A percentile compares a stretch with the other conserved stretches of the same genome.
These are phyloP conservation scores for Phlogophora meticulosa DNA, from an alignment of 2,888 invertebrate species.

Conservation along the genomic window DNA sequence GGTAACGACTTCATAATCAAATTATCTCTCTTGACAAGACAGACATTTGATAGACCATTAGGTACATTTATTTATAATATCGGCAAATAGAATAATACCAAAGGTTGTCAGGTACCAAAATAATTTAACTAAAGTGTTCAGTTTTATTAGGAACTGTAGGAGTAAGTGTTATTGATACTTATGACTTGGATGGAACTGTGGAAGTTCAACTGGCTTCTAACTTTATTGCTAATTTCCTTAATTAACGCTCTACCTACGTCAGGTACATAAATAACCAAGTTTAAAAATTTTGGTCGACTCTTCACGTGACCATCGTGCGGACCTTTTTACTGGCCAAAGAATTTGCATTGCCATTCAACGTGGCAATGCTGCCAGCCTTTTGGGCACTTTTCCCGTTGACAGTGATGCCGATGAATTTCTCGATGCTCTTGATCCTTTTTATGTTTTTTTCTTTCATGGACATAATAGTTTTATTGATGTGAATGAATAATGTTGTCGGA, in stretches of 20 bases:
- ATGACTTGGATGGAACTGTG: background rate
- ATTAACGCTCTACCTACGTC: background rate
- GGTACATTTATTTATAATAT: slow-evolving; percentile 14
- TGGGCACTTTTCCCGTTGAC: too few relatives aligned
- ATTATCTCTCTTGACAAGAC: slow-evolving; percentile 8
- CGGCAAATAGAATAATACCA: slow-evolving; percentile 5
- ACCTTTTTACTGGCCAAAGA: too few relatives aligned
- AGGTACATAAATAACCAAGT: background rate
- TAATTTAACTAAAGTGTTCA: slow-evolving; percentile 14
- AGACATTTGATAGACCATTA: slow-evolving; percentile 14
- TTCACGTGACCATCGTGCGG: too few relatives aligned
- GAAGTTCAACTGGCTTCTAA: background rate
- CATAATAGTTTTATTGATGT: too few relatives aligned
- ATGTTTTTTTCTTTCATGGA: too few relatives aligned
- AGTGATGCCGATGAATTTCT: too few relatives aligned
- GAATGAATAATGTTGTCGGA: too few relatives aligned
- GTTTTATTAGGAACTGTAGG: slow-evolving; percentile 24
- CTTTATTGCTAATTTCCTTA: slow-evolving; percentile 4
- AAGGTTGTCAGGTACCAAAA: background rate
- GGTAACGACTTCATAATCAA: slow-evolving; percentile 21
- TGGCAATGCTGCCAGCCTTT: too few relatives aligned
- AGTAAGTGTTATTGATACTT: slow-evolving; percentile 26
- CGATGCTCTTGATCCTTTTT: too few relatives aligned
- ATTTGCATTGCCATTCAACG: too few relatives aligned
- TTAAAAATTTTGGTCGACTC: too few relatives aligned